phyloP scores from a whole-genome alignment of 1,140 invertebrate species.

The Rhopalosiphum padi region DNA sequence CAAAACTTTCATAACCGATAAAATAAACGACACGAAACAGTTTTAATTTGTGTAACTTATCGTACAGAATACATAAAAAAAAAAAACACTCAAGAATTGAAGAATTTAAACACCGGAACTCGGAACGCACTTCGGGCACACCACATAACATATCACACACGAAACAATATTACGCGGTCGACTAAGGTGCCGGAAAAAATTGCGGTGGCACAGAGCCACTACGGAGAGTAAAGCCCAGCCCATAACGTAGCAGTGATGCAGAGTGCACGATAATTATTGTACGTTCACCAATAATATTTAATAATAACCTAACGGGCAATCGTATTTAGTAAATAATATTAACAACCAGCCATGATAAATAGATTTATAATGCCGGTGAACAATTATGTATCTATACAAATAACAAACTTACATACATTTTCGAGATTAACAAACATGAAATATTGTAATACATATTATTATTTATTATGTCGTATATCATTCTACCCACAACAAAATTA shows the following conservation, averaged over 20 bases:
- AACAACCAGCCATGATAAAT: background rate
- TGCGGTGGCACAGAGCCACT: background rate
- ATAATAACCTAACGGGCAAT: background rate
- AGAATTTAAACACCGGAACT: background rate
- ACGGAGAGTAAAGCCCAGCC: constrained; percentile 1
- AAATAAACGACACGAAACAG: background rate
- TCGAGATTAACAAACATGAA: background rate
- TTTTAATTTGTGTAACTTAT: background rate
- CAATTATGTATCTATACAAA: background rate
- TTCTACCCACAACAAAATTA: background rate
- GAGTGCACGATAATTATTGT: constrained; percentile 33
- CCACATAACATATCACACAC: background rate
- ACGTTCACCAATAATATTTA: background rate
- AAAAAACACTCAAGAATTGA: background rate
- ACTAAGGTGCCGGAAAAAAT: constrained; percentile 40
- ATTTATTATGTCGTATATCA: background rate
- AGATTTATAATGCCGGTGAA: background rate
- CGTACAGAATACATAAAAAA: background rate
- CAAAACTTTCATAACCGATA: background rate
- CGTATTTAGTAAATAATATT: background rate
- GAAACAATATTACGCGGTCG: background rate
- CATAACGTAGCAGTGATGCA: constrained; percentile 35
- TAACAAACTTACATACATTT: background rate
- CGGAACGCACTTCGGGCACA: background rate
- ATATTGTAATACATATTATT: background rate